Evolutionary conservation across 2,888 invertebrate genomes (phyloP), one percentile per base, ranked within the genome.

Genomic region (Apocheima hispidaria): DNA sequence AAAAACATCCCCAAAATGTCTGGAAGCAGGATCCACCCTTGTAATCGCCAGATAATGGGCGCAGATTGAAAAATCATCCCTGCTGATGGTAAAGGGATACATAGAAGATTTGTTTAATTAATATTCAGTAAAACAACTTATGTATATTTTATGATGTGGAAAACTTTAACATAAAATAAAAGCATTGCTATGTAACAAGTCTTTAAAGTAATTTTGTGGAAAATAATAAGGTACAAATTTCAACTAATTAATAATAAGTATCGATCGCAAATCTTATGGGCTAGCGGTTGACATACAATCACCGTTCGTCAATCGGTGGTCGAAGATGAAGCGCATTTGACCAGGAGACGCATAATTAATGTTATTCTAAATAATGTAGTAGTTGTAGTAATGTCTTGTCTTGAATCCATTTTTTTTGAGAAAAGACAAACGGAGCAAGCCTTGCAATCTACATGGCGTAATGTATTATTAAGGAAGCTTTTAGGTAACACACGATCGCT

Each of bases 31-130:
- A 81, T 82, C 86, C 87, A 87, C 90, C 91, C 90, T 87, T 87
- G 88, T 90, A 90, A 91, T 91, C 88, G 86, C 81, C 83, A 86
- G 88, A 90, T 90, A 90, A 90, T 90, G 88, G 87, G 76, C 72
- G 77, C 75, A 84, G 87, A 90, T 90, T 90, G 90, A 91, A 90
- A 91, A 90, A 90, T 89, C 87, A 88, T 90, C 86, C 83, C 78
- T 73, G 77, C 78, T 83, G 79, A 84, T 80, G 82, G 79, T 84
- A 80, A 81, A 80, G 81, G 82, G 81, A 74, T 72, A 74, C 74
- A 70, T 70, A 71, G 70, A 18, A 26, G 26, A 72, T 68, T 73
- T 73, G 7, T 26, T 36, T 20, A 36, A 20, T 23, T 14, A 16
- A 4, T 35, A 14, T 36, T 49, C 10, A 14, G 2, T 9, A 40